Base-by-base conservation (phyloP, 1,140 invertebrate species). In the Belonocnema kinseyi region DNA sequence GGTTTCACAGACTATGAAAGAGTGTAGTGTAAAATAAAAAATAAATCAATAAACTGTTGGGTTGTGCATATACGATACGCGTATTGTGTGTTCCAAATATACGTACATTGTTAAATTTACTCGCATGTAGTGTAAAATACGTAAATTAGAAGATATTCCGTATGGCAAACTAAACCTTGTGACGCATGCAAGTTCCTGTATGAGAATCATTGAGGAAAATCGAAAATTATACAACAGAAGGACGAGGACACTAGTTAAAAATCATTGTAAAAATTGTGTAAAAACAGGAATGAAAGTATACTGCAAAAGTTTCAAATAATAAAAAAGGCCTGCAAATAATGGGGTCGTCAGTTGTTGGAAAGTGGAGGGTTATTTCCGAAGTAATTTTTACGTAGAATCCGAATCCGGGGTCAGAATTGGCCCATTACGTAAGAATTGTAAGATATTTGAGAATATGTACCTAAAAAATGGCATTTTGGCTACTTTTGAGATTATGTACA, bases 201-300 rank as follows among this genome's bases (percentile, higher is more conserved):
- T 3, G 21, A 61, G 2, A 26, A 26, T 13, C 21, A 61, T 66
- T 66, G 11, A 40, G n/a, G 40, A 40, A 40, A 66, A 40, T n/a
- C 40, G 16, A 14, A 40, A 7, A 46, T 10, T 46, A 46, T 10
- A 6, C 0, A 46, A 46, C 6, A 46, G 40, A 10, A 26, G 14
- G 21, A 40, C 26, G n/a, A 11, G 61, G 26, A 40, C 46, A 40
- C 16, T 40, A 61, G 40, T 46, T 46, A 12, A 61, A 11, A 66
- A 33, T 66, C 16, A 66, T 66, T 66, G 61, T 66, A 66, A 66
- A 66, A 66, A 66, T 40, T 66, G 26, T 66, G 61, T 66, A 66
- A 66, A 66, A 61, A 61, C 12, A 40, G 21, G 40, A 66, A 14
- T 16, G 61, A 66, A 66, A 66, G 61, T 66, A 66, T 40, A 13